phyloP scores from a whole-genome alignment of 2,113 vertebrate species.

The Bos javanicus region DNA sequence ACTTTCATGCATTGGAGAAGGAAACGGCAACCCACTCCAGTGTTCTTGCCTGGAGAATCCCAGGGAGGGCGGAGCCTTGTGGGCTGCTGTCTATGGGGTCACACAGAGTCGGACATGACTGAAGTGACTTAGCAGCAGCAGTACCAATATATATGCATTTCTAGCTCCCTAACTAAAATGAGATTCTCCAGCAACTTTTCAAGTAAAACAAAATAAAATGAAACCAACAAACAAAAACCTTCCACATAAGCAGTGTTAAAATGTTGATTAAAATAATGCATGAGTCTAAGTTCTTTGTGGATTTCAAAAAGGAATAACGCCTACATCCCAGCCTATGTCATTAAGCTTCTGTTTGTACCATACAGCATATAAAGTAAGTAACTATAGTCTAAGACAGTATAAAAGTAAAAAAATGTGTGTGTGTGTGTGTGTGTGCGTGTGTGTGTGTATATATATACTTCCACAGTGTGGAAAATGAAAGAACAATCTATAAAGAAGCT shows the following conservation, averaged over 20 bases:
- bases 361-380: not conserved
- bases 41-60: no score
- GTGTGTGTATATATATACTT: accelerated
- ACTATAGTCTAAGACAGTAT: not conserved
- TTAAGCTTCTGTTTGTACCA: not conserved
- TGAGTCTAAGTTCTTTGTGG: not conserved
- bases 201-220: not conserved
- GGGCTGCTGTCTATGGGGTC: no score
- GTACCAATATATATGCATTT: not conserved
- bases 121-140: no score
- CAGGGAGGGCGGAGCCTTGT: no score
- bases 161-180: not conserved
- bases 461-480: not conserved
- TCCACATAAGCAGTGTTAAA: not conserved
- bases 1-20: no score
- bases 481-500: not conserved
- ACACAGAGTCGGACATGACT: no score
- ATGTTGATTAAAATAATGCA: not conserved
- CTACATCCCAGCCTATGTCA: not conserved
- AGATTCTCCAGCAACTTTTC: not conserved
- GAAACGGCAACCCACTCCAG: no score
- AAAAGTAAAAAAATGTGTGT: not conserved
- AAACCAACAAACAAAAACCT: not conserved
- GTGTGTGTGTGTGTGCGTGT: accelerated
- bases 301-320: not conserved